phyloP scores from a whole-genome alignment of 2,888 invertebrate genomes.

The Monopis laevigella region DNA sequence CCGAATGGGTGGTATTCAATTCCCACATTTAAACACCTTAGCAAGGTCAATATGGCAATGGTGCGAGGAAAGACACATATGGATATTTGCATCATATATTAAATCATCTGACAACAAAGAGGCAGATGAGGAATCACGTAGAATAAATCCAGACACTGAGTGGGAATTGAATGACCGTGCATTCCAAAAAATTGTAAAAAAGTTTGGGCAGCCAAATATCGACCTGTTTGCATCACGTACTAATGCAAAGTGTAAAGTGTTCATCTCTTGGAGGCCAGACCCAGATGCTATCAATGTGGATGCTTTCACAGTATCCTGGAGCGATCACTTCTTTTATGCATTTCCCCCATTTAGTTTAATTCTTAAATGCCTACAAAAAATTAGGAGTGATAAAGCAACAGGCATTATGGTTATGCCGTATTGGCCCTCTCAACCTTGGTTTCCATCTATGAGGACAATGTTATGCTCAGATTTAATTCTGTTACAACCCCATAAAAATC shows the following conservation, averaged over 20 bases:
- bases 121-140: constrained; percentile 22
- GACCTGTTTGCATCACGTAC: constrained; percentile 16
- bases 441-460: constrained; percentile 17
- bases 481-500: constrained; percentile 16
- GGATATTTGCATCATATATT: constrained; percentile 3
- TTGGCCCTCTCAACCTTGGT: constrained; percentile 24
- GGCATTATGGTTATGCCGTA: constrained; percentile 22
- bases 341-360: constrained; percentile 19
- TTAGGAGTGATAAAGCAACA: constrained; percentile 19
- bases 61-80: constrained; percentile 7
- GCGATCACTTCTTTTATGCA: constrained; percentile 16
- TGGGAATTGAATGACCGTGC: constrained; percentile 19
- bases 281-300: constrained; percentile 16
- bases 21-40: too few relatives aligned
- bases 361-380: constrained; percentile 17
- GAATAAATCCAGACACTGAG: constrained; percentile 19
- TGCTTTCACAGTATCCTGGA: constrained; percentile 17
- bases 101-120: constrained; percentile 12
- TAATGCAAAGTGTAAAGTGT: constrained; percentile 18
- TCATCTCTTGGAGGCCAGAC: constrained; percentile 13
- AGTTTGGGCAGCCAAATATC: constrained; percentile 18
- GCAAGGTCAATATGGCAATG: constrained; percentile 9
- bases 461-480: constrained; percentile 17
- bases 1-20: too few relatives aligned
- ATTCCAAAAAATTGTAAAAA: constrained; percentile 8